These are phyloP conservation scores for Struthio camelus DNA, from an alignment of 2,113 vertebrate genomes.

Conservation along the genomic window DNA sequence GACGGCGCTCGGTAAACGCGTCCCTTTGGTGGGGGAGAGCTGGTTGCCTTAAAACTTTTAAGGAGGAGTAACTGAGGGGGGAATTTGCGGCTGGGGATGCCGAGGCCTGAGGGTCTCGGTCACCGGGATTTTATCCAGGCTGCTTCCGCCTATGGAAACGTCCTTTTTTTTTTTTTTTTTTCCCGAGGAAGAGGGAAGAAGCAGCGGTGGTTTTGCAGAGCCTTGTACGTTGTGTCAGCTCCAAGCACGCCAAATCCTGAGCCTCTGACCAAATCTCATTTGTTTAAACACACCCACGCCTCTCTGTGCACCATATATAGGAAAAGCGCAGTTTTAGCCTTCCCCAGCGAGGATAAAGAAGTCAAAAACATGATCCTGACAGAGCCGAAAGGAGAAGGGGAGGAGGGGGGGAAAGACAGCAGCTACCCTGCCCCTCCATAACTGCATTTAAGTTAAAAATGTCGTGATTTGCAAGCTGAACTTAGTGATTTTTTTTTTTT, in stretches of 20 bases:
- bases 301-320: background rate
- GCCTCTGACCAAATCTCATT: background rate
- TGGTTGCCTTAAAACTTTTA: background rate
- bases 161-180: too few relatives aligned
- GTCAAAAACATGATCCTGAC: background rate
- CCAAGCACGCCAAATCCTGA: background rate
- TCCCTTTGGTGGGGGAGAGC: background rate
- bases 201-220: fast-evolving
- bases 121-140: background rate
- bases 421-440: background rate
- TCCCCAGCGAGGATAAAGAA: background rate
- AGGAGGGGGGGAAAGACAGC: background rate
- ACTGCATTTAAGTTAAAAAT: background rate
- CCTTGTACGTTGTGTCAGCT: background rate
- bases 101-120: background rate
- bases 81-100: background rate
- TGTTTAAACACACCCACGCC: background rate
- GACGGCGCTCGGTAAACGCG: background rate
- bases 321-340: background rate
- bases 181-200: background rate
- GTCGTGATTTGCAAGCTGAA: background rate
- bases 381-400: background rate
- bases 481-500: background rate
- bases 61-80: background rate
- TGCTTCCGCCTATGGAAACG: background rate